Conservation (phyloP, 2,888 invertebrate species). For the Cenopis cana region DNA sequence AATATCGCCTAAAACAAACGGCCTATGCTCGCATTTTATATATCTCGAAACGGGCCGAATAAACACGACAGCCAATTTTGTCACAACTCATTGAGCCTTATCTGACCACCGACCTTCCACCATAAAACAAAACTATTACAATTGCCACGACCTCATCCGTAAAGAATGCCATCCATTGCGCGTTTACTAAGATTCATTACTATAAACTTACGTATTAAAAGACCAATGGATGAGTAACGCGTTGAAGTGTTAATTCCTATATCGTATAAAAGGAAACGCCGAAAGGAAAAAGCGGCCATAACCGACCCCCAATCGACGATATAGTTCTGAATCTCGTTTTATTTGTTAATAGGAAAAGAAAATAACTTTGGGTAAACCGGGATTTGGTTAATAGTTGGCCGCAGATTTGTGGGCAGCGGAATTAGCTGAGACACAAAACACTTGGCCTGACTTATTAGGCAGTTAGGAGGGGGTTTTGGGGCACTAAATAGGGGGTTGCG, state of each 20-base stretch:
- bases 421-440: conserved; percentile 37
- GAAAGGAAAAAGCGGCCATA: conserved; percentile 57
- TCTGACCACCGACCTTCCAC: conserved; percentile 59
- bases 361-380: conserved; percentile 53
- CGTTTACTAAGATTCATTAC: neutral
- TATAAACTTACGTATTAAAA: conserved; percentile 39
- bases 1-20: conserved; percentile 38
- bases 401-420: conserved; percentile 38
- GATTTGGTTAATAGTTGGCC: conserved; percentile 44
- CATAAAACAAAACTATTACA: conserved; percentile 32
- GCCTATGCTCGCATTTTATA: conserved; percentile 46
- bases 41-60: conserved; percentile 58
- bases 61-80: conserved; percentile 69
- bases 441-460: conserved; percentile 35
- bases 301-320: conserved; percentile 58
- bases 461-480: conserved; percentile 27
- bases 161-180: neutral
- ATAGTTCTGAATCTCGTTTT: conserved; percentile 63
- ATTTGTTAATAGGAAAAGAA: conserved; percentile 65
- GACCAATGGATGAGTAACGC: conserved; percentile 45
- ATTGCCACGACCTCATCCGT: neutral
- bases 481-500: conserved; percentile 13
- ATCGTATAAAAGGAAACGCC: conserved; percentile 47
- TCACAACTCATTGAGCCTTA: conserved; percentile 71
- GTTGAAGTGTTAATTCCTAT: conserved; percentile 30